phyloP scores from a whole-genome alignment of 2,113 vertebrate genomes.

The Alexandromys fortis region DNA sequence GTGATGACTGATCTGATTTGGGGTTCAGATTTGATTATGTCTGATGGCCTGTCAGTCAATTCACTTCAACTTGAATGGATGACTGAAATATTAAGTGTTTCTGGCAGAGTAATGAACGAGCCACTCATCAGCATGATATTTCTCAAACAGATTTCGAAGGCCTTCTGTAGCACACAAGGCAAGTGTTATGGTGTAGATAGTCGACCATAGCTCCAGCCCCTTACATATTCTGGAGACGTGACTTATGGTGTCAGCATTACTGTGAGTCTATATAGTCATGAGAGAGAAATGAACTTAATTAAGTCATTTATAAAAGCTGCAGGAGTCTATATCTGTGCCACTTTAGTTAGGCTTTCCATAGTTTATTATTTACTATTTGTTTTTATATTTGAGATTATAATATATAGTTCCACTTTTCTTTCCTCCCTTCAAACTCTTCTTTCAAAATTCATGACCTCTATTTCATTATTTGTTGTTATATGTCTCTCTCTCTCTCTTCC shows the following conservation, averaged over 20 bases:
- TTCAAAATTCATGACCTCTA: background rate
- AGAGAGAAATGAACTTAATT: conserved; percentile 43
- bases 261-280: background rate
- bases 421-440: background rate
- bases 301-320: conserved; percentile 21
- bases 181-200: background rate
- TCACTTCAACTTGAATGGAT: background rate
- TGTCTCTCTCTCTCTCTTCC: background rate
- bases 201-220: background rate
- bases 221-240: background rate
- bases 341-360: background rate
- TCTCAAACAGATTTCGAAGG: background rate
- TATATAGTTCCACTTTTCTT: background rate
- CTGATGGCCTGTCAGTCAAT: background rate
- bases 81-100: background rate
- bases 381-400: background rate
- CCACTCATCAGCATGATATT: background rate
- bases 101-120: background rate
- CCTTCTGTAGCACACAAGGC: background rate
- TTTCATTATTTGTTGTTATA: background rate
- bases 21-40: conserved; percentile 43
- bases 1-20: conserved; percentile 28
- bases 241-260: background rate
- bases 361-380: background rate
- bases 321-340: background rate